Base-by-base conservation (phyloP, 2,797 vertebrate genomes). In the Channallabes apus region DNA sequence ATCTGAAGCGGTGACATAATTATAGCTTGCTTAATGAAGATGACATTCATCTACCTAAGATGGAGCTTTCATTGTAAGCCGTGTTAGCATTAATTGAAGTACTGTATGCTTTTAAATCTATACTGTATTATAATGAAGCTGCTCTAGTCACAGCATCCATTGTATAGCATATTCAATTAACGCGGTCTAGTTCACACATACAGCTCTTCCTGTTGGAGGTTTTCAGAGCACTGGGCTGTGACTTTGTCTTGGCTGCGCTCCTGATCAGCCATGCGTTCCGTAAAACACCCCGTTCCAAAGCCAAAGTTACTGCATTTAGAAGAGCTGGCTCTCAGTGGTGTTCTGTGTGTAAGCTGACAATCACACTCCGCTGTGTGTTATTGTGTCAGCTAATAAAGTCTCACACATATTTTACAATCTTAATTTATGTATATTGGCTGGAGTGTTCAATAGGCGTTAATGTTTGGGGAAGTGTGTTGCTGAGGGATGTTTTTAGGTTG, bases 241-340 rank as follows among this genome's bases (percentile, higher is more conserved):
- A 86, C 82, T 38, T 81, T 82, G 85, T 86, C 80, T 82, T 86
- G 41, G 71, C 80, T 67, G 69, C 51, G 82, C 75, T 86, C 82
- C 65, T 68, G 24, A 79, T 87, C 78, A 86, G 78, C 84, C 64
- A 6, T 22, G n/a, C 80, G 79, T 84, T 82, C 72, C 62, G 82
- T 58, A 32, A 27, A 64, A 69, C 54, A 65, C 76, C 61, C 41
- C 2, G 54, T 59, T 83, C 82, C 64, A 29, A 24, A 68, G 75
- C 81, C 69, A 80, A 46, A 62, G 83, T 83, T 58, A 82, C 84
- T 83, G 82, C 81, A 64, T 56, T 87, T 76, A 62, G 77, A 86
- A 75, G 54, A 59, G 64, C 75, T 76, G 41, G 62, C 81, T 54
- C 68, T 69, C 75, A 81, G 69, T 56, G 84, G 54, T 54, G n/a